Evolutionary conservation across 2,113 vertebrate species (phyloP), one percentile per base, ranked within the genome.

Genomic region (human): DNA sequence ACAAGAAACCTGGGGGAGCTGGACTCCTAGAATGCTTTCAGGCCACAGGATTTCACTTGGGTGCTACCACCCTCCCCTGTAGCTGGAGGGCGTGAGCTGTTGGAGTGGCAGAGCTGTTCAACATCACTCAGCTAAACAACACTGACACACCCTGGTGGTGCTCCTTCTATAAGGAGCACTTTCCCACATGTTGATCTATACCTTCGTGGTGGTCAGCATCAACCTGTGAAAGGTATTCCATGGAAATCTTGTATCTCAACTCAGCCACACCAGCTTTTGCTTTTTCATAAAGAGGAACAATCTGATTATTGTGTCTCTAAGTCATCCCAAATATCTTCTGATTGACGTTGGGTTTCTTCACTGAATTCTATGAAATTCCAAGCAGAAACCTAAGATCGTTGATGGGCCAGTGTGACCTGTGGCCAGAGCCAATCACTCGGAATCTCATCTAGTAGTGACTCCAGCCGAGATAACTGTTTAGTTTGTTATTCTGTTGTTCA

Each of bases 391-490:
- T n/a, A 9, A 73, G 32, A 66, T 94, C 81, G n/a, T 86, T 87
- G 86, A 87, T 90, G 96, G 93, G 94, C 55, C 82, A 57, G 79
- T 91, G 57, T 59, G 79, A 93, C 82, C 85, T 68, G 78, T 70
- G 38, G 52, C 88, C 70, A 89, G 55, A 91, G 85, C 16, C 88
- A 89, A 7, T 93, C 93, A 75, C 96, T 94, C 91, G 80, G 70
- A 94, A 95, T 96, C 43, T 82, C 85, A 94, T 93, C 92, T 48
- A 94, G 59, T 35, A 84, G 59, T 80, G 40, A 72, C 80, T 95
- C 70, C n/a, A 91, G 64, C 64, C 5, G 5, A 68, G 73, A 55
- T 38, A 20, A 50, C 43, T 90, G 27, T 90, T 96, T 64, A 32
- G 55, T 22, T 92, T 94, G 68, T 87, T 82, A 59, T 64, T 95